phyloP scores from a whole-genome alignment of 2,888 invertebrate genomes.

The Scelioninae gen. 2 region DNA sequence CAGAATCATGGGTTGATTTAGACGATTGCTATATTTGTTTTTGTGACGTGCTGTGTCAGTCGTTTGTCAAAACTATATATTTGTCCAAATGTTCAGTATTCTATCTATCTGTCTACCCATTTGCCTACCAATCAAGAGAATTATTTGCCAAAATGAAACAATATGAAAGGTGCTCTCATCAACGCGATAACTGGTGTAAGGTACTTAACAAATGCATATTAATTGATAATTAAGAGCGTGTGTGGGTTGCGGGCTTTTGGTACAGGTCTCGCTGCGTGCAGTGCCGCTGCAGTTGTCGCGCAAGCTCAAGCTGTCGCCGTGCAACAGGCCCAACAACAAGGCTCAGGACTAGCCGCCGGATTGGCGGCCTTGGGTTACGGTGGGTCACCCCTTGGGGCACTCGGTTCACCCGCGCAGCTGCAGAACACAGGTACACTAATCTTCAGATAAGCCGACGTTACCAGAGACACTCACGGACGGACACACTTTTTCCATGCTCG shows the following conservation, averaged over 20 bases:
- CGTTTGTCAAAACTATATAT: background rate
- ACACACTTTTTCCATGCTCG: too few relatives aligned
- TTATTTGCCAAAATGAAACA: background rate
- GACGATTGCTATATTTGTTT: background rate
- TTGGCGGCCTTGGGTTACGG: constrained; percentile 74
- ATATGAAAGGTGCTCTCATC: constrained; percentile 19
- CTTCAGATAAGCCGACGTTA: constrained; percentile 50
- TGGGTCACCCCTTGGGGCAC: constrained; percentile 74
- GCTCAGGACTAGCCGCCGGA: constrained; percentile 74
- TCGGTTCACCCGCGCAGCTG: constrained; percentile 74
- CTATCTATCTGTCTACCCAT: constrained; percentile 13
- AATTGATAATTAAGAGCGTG: constrained; percentile 67
- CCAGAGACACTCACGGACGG: constrained; percentile 42
- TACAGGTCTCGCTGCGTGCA: constrained; percentile 80
- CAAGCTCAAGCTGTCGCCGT: constrained; percentile 75
- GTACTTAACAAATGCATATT: constrained; percentile 61
- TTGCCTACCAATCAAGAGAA: constrained; percentile 7
- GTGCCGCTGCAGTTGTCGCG: constrained; percentile 75
- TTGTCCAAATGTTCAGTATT: constrained; percentile 11
- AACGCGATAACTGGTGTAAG: constrained; percentile 63
- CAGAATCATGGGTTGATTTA: too few relatives aligned
- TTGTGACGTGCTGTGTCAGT: background rate
- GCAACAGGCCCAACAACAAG: constrained; percentile 74
- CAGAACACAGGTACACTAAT: constrained; percentile 73
- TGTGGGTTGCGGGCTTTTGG: constrained; percentile 73